Percentiles rank a stretch among this genome's conserved stretches.
phyloP scores from a whole-genome alignment of 2,113 vertebrate species.

The Alexandromys fortis region DNA sequence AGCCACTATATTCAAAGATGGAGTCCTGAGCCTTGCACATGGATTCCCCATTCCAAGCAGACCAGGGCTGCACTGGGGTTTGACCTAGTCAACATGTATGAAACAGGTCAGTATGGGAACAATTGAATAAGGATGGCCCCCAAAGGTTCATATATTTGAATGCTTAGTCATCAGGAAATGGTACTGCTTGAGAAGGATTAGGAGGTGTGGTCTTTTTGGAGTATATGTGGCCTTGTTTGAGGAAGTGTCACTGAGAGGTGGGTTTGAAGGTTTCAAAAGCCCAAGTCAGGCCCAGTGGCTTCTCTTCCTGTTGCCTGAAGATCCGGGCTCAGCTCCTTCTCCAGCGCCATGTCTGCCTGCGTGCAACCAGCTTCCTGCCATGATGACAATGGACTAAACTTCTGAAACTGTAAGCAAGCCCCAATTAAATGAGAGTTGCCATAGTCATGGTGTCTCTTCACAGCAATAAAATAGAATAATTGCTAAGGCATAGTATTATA shows the following conservation, averaged over 20 bases:
- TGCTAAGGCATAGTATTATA: not conserved
- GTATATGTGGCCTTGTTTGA: not conserved
- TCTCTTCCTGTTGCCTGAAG: not conserved
- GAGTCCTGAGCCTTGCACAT: rapidly evolving
- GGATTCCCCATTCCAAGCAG: not conserved
- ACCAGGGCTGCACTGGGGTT: not conserved
- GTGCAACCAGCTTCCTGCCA: not conserved
- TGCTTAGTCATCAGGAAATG: not conserved
- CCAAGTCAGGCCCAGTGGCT: not conserved
- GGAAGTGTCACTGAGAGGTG: not conserved
- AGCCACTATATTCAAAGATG: rapidly evolving
- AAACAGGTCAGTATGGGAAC: not conserved
- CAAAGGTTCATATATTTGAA: not conserved
- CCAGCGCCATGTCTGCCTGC: not conserved
- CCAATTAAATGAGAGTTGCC: not conserved
- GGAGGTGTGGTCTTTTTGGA: not conserved
- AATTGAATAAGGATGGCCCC: not conserved
- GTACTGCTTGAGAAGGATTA: not conserved
- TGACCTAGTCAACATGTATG: not conserved
- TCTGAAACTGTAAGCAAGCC: not conserved
- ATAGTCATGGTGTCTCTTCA: not conserved
- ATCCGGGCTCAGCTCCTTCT: not conserved
- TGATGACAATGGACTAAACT: not conserved
- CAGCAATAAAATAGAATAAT: not conserved
- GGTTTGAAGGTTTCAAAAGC: not conserved